Conservation (phyloP, 1,140 invertebrate species). For the Phthorimaea operculella region DNA sequence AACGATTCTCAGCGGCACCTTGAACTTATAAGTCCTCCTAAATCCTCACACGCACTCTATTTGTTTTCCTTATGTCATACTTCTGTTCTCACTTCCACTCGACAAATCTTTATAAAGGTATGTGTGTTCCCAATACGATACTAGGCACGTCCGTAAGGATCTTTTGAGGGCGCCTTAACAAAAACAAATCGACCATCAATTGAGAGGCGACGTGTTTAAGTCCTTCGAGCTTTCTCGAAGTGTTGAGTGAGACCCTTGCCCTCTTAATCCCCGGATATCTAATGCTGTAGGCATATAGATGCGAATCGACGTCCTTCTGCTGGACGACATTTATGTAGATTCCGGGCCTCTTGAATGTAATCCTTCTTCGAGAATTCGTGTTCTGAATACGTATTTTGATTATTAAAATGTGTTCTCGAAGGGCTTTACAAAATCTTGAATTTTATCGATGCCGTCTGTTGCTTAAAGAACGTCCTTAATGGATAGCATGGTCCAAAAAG, state of each 20-base stretch:
- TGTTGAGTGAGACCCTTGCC: slow-evolving; percentile 24
- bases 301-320: slow-evolving; percentile 12
- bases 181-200: not conserved
- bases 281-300: slow-evolving; percentile 27
- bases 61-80: too few species aligned
- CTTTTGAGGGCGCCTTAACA: not conserved
- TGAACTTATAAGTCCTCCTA: too few species aligned
- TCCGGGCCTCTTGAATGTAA: not conserved
- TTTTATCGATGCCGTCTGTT: too few species aligned
- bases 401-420: not conserved
- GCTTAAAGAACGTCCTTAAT: too few species aligned
- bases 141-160: not conserved
- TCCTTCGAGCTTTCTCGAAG: slow-evolving; percentile 2
- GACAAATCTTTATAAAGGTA: too few species aligned
- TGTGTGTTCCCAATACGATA: too few species aligned
- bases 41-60: too few species aligned
- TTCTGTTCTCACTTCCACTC: too few species aligned
- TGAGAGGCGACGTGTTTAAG: not conserved
- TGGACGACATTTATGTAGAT: not conserved
- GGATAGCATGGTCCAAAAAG: too few species aligned
- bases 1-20: not conserved
- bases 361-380: not conserved
- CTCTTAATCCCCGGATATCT: slow-evolving; percentile 29
- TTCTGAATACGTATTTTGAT: not conserved
- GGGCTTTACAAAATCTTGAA: too few species aligned